Conservation (phyloP, 2,113 vertebrate genomes). For the Bagarius yarrelli region DNA sequence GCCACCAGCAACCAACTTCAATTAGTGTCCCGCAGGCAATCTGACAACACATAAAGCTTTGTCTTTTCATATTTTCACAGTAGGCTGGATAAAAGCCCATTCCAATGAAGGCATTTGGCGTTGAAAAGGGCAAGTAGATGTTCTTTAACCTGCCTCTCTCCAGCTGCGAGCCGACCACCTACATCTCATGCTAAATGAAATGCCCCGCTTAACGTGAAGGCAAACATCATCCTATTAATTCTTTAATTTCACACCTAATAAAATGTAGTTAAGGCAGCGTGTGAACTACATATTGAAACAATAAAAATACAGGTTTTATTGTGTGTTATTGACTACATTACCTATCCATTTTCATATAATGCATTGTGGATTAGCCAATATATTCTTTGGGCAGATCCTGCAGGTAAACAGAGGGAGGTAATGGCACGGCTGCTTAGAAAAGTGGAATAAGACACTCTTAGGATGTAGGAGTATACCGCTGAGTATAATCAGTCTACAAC, state of each 20-base stretch:
- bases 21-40: conserved; percentile 63
- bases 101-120: conserved; percentile 46
- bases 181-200: conserved; percentile 40
- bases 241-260: conserved; percentile 73
- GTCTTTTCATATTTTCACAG: conserved; percentile 65
- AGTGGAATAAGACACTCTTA: conserved; percentile 15
- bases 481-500: conserved; percentile 30
- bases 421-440: conserved; percentile 42
- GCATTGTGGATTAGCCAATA: conserved; percentile 48
- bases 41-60: conserved; percentile 55
- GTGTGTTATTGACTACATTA: conserved; percentile 52
- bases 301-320: conserved; percentile 61
- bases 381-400: conserved; percentile 42
- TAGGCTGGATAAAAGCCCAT: conserved; percentile 56
- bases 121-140: conserved; percentile 44
- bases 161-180: conserved; percentile 16
- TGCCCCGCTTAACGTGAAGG: conserved; percentile 49
- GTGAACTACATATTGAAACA: conserved; percentile 55
- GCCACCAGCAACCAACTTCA: conserved; percentile 53
- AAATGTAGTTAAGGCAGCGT: conserved; percentile 62
- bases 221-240: conserved; percentile 67
- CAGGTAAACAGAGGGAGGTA: conserved; percentile 45
- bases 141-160: conserved; percentile 50
- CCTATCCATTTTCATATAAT: conserved; percentile 49
- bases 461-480: too few species aligned